These are phyloP conservation scores for Gnathonemus echidnorhynchus DNA, from an alignment of 2,113 vertebrate species.

Conservation along the genomic window DNA sequence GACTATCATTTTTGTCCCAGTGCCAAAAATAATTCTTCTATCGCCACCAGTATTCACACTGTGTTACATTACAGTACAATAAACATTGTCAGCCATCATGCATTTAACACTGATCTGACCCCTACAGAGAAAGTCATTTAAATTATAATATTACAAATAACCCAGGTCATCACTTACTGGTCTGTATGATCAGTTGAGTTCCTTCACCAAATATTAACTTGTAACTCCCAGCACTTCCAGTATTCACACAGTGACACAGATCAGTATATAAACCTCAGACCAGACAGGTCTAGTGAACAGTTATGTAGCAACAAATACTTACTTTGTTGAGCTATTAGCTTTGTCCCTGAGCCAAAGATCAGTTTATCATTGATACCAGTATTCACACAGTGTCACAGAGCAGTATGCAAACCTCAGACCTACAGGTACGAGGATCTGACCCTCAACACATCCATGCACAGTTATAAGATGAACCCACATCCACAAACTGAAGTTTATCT, in stretches of 20 bases:
- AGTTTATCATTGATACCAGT: background rate
- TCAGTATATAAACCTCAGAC: background rate
- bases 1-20: background rate
- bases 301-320: background rate
- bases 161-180: background rate
- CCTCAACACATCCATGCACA: background rate
- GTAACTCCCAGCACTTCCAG: background rate
- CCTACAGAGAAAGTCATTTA: background rate
- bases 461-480: background rate
- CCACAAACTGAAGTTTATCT: background rate
- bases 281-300: background rate
- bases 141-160: background rate
- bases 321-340: background rate
- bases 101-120: background rate
- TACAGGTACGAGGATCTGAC: background rate
- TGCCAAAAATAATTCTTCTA: conserved; percentile 17
- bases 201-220: conserved; percentile 7
- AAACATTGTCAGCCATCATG: background rate
- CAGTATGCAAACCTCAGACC: conserved; percentile 1
- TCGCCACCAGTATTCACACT: conserved; percentile 10
- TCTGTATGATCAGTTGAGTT: background rate
- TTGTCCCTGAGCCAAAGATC: conserved; percentile 8
- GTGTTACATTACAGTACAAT: background rate
- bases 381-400: conserved; percentile 4
- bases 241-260: conserved; percentile 2